phyloP scores from a whole-genome alignment of 2,888 invertebrate species.

The Argynnis bischoffii region DNA sequence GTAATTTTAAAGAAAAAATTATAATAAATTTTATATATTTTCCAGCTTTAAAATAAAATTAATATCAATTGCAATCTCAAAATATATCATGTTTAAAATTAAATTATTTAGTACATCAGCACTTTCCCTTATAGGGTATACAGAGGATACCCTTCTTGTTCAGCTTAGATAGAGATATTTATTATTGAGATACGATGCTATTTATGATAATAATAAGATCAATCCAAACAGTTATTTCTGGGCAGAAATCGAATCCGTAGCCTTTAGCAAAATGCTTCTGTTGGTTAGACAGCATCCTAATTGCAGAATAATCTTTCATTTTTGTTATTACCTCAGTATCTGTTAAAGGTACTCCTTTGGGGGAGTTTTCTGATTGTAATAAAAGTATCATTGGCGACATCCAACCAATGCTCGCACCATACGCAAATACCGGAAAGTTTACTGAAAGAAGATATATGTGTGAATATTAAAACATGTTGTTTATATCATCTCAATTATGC shows the following conservation, averaged over 20 bases:
- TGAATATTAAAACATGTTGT: no score
- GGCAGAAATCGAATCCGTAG: no score
- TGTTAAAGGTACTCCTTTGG: constrained; percentile 60
- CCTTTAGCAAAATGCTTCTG: no score
- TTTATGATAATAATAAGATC: no score
- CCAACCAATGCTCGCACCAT: constrained; percentile 78
- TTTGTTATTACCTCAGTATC: constrained; percentile 57
- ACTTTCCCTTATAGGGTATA: no score
- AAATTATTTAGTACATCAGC: no score
- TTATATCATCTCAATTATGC: no score
- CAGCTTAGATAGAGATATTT: no score
- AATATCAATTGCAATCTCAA: background rate
- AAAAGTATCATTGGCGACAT: constrained; percentile 78
- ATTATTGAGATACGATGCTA: no score
- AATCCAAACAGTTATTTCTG: no score
- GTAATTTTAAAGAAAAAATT: background rate
- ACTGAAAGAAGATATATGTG: constrained; percentile 55
- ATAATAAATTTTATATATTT: constrained; percentile 5
- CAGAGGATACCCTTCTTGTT: no score
- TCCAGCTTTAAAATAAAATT: background rate
- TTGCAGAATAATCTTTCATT: background rate
- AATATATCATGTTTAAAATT: no score
- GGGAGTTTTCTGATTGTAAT: constrained; percentile 68
- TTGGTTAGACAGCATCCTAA: background rate
- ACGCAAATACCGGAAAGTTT: constrained; percentile 74